Evolutionary conservation across 2,888 invertebrate genomes (phyloP), one percentile per base, ranked within the genome.

Genomic region (Pristionchus mayeri): DNA sequence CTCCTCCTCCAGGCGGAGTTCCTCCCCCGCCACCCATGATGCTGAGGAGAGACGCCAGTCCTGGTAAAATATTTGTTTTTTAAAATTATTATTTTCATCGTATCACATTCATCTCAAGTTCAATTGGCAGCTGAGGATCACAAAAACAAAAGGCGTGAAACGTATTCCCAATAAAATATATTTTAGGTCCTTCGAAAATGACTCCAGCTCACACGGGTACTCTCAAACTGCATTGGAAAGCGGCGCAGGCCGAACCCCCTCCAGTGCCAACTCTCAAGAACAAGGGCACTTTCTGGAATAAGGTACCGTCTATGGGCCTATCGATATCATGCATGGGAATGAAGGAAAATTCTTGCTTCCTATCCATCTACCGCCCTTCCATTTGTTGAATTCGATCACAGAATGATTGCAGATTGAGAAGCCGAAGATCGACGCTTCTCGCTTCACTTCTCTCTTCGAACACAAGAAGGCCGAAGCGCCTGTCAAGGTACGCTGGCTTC

Each of bases 171-270:
- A 6, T 67, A 67, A 30, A 6, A n/a, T n/a, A n/a, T 9, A n/a
- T 13, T 85, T 83, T 21, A 89, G 90, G 76, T 87, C 75, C 34
- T 16, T 78, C 84, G 27, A 79, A 84, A 48, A 27, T 85, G 2
- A 85, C 86, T 21, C 84, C 76, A 27, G 67, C 86, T 16, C 30
- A 21, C 24, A 94, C 93, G 82, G 94, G 94, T 82, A 93, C 93
- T 1, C 96, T 99, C 21, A 98, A 98, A 94, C 94, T 99, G 82
- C 99, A 99, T 93, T 99, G 99, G 99, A 96, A 96, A 93, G 97
- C 98, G 94, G 94, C 94, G 1, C 93, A 93, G 79, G 90, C 88
- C 18, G 93, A 93, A 71, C 89, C 90, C 13, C 88, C 88, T 0
- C 87, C 90, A 21, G 89, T 91, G 24, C 91, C 90, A 37, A 87